A percentile compares a stretch with the other conserved stretches of the same genome.
Evolutionary conservation across 2,797 vertebrate species (phyloP).

Genomic region (Tympanoctomys barrerae): DNA sequence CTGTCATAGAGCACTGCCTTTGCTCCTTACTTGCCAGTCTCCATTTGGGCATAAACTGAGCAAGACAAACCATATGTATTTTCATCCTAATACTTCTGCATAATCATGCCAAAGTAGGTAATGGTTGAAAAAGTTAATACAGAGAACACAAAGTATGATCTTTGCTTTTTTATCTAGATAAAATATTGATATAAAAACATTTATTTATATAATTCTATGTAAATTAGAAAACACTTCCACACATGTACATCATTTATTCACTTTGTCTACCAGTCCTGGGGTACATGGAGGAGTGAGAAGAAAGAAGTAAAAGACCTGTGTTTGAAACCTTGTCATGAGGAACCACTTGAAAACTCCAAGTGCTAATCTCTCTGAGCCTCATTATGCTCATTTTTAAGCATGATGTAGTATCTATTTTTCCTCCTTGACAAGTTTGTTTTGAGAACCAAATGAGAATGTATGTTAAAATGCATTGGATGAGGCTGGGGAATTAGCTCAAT

Average conservation of each 20-base stretch:
- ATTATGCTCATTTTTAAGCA: conserved; percentile 20
- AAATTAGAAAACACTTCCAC: background rate
- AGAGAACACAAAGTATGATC: background rate
- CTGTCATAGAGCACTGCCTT: background rate
- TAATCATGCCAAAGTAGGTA: background rate
- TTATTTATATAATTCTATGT: background rate
- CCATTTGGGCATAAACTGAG: background rate
- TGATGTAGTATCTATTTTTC: background rate
- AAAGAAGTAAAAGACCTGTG: background rate
- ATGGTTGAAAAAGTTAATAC: background rate
- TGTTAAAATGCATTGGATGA: background rate
- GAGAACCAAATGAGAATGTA: background rate
- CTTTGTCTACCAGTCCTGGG: background rate
- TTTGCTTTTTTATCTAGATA: background rate
- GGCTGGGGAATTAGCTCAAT: too few relatives aligned
- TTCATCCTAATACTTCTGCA: background rate
- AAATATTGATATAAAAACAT: background rate
- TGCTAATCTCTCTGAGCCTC: background rate
- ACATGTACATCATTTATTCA: background rate
- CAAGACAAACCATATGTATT: background rate
- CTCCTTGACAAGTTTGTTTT: background rate
- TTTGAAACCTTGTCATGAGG: background rate
- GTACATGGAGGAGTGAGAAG: background rate
- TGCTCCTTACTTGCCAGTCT: background rate
- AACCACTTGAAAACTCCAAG: background rate